Base-by-base conservation (phyloP, 2,888 invertebrate species). In the Nudaria mundana region DNA sequence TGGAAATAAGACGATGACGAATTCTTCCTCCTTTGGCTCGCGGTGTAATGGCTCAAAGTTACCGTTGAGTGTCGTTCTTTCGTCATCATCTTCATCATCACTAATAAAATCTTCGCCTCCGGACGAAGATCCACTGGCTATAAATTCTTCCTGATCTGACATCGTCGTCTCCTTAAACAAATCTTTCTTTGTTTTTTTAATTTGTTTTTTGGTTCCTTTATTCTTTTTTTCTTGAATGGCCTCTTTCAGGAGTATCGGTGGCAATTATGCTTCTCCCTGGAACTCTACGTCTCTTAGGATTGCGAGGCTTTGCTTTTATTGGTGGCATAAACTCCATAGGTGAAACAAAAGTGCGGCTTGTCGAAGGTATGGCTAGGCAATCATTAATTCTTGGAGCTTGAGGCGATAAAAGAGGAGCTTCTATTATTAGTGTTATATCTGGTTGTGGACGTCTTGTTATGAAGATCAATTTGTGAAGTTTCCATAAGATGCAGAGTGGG, bases 371-470 rank as follows among this genome's bases (percentile, higher is more conserved):
- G 20, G 20, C 20, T 20, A 20, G 20, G 20, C 20, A 20, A 20
- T 20, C 2, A 20, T 20, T 20, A 20, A 20, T 20, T 26, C 6
- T 10, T 26, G 26, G 26, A 26, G n/a, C 26, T 26, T 26, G 26
- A 20, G 20, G 20, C 20, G 20, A 20, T 26, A 13, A 26, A 28
- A 13, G 2, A 37, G 47, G 37, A 48, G 34, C 29, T 48, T 33
- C 7, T 28, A 26, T 37, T 26, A 26, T 28, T 28, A 14, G 24
- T 25, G 24, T 25, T 11, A 11, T 25, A n/a, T n/a, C 28, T 25
- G 25, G 8, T 28, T 14, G 3, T 2, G 13, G 28, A 13, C 8
- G 14, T 28, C 8, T 28, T 28, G 10, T 6, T 25, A 12, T 25
- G 8, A 14, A 7, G 13, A 28, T 3, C 26, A 14, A 28, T 14